Evolutionary conservation across 92 coral and sea anemone genomes (phyloP).

Genomic region (Parazoanthus atlanticus): DNA sequence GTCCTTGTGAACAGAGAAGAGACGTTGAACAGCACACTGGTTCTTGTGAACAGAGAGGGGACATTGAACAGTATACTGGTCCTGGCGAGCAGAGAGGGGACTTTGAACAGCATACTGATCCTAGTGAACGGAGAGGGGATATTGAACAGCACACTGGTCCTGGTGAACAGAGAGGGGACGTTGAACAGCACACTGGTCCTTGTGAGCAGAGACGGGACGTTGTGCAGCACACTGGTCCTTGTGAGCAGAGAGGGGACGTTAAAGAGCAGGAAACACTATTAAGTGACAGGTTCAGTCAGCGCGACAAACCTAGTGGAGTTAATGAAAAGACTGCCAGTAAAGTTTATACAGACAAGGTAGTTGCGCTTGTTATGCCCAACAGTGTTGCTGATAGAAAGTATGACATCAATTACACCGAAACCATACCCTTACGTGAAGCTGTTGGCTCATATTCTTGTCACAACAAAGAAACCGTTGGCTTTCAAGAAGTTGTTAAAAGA

Average conservation of each 20-base stretch:
- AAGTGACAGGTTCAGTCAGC: background rate
- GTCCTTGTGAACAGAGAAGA: background rate
- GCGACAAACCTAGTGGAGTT: background rate
- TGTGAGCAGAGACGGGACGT: background rate
- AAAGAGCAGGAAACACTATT: background rate
- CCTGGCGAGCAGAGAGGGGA: background rate
- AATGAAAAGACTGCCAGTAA: background rate
- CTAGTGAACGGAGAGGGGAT: background rate
- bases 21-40: background rate
- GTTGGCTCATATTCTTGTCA: background rate
- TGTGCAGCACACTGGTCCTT: background rate
- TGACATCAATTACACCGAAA: background rate
- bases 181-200: background rate
- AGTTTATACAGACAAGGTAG: background rate
- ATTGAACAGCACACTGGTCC: background rate
- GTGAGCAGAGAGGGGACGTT: background rate
- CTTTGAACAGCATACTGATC: background rate
- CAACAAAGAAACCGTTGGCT: background rate
- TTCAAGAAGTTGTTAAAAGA: background rate
- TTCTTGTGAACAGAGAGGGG: background rate
- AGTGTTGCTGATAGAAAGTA: background rate
- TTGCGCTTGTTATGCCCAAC: background rate
- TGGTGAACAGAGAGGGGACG: background rate
- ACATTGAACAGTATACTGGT: background rate
- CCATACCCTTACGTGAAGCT: background rate